Evolutionary conservation across 2,797 vertebrate species (phyloP).

Genomic region (Varecia variegata): DNA sequence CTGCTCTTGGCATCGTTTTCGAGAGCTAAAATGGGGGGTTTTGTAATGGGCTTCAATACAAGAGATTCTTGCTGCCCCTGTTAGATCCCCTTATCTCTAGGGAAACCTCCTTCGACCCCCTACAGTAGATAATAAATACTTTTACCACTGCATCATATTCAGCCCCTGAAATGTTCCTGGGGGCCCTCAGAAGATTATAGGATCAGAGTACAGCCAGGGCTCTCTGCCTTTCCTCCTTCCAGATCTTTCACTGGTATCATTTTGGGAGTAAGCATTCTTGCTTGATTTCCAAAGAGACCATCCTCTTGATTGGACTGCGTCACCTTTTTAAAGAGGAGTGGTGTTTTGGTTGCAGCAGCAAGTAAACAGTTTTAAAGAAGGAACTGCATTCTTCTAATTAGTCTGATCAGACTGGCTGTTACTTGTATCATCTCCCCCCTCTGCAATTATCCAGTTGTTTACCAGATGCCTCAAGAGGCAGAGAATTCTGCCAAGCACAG

Average conservation of each 20-base stretch:
- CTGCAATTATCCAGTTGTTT: constrained; percentile 22
- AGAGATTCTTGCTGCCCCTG: background rate
- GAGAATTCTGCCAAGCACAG: background rate
- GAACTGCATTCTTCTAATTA: background rate
- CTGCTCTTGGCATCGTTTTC: background rate
- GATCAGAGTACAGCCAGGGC: background rate
- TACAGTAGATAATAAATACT: background rate
- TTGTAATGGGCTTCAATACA: background rate
- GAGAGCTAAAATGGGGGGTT: too few relatives aligned
- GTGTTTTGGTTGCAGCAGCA: background rate
- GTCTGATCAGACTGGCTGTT: background rate
- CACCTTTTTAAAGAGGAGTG: background rate
- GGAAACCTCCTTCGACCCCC: background rate
- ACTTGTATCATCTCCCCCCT: background rate
- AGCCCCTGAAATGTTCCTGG: background rate
- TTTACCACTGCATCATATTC: background rate
- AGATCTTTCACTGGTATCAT: background rate
- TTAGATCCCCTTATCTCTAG: background rate
- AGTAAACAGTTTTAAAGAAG: background rate
- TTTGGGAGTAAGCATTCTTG: background rate
- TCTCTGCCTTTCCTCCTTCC: background rate
- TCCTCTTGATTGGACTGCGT: fast-evolving
- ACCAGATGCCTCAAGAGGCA: background rate
- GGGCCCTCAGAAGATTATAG: background rate
- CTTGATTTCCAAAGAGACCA: background rate